These are phyloP conservation scores for Apodemus agrarius DNA, from an alignment of 2,797 vertebrate genomes.

Conservation along the genomic window DNA sequence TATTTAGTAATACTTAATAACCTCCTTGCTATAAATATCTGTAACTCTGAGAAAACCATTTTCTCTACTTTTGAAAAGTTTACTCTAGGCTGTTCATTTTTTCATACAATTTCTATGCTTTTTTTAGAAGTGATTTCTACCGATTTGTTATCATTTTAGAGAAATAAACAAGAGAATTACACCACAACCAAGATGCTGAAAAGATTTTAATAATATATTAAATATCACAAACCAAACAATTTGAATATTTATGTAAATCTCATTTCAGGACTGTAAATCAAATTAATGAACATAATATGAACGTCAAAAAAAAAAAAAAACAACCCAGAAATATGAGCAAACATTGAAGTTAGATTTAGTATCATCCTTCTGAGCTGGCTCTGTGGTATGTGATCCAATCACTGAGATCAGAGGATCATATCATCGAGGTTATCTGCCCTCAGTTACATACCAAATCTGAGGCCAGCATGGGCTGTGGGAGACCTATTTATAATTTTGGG, in stretches of 20 bases:
- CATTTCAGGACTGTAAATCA: slow-evolving; percentile 55
- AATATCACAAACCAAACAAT: slow-evolving; percentile 61
- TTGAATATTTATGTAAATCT: slow-evolving; percentile 22
- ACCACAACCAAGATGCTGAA: slow-evolving; percentile 36
- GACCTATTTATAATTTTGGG: not conserved
- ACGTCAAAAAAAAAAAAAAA: not conserved
- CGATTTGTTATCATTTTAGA: slow-evolving; percentile 29
- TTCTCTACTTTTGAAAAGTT: slow-evolving; percentile 30
- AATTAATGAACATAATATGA: slow-evolving; percentile 45
- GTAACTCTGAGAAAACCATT: slow-evolving; percentile 24
- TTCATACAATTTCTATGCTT: slow-evolving; percentile 23
- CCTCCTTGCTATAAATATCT: not conserved
- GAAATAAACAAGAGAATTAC: slow-evolving; percentile 52
- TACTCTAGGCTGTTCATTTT: slow-evolving; percentile 56
- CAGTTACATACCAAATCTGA: not conserved
- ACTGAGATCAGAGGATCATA: not conserved
- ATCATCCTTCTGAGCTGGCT: not conserved
- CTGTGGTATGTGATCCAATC: not conserved
- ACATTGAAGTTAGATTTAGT: slow-evolving; percentile 17
- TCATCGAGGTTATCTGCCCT: not conserved
- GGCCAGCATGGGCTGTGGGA: not conserved
- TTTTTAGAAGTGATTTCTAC: slow-evolving; percentile 44
- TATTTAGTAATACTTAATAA: slow-evolving; percentile 51
- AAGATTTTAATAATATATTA: slow-evolving; percentile 41
- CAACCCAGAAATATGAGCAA: not conserved